Evolutionary conservation across 2,113 vertebrate genomes (phyloP), one percentile per base, ranked within the genome.

Genomic region (Lagopus muta): DNA sequence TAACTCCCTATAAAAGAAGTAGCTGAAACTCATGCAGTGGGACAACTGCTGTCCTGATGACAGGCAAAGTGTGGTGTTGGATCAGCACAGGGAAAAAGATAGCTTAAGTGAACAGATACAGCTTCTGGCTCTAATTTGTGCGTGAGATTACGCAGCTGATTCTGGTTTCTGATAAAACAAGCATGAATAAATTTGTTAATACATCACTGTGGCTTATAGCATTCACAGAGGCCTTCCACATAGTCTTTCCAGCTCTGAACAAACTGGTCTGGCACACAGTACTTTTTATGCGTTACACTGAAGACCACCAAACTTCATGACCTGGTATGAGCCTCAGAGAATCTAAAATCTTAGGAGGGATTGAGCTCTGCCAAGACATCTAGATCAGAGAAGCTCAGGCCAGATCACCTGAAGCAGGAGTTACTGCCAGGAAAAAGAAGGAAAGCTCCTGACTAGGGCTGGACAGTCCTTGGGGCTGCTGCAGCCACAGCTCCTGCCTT

Each of bases 101-200:
- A 69, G 18, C 36, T 73, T 24, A 42, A 58, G 43, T 24, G 13
- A 80, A 18, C 69, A 82, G n/a, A 52, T 50, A 74, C 5, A 76
- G 62, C 25, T 80, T 76, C 58, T 80, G 69, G 25, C 14, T 76
- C 19, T 19, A 73, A 43, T 42, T 76, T 18, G 19, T 45, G 0
- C 24, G 3, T 5, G 10, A 28, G 10, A 69, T 64, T 76, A 60
- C 0, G 0, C 8, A 47, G 57, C 58, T 80, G 48, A 61, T 70
- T 90, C 48, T 58, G 22, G 4, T 66, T 91, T 84, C 54, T 65
- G 34, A 81, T n/a, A 83, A 61, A 61, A n/a, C 19, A n/a, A 88
- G 8, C 14, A 61, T 50, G 15, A 76, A 52, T 57, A 11, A 17
- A 28, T 34, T 58, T 80, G 70, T 74, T 43, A 66, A 71, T 5